Conservation (phyloP, 2,797 vertebrate genomes). For the Danio tinwini region DNA sequence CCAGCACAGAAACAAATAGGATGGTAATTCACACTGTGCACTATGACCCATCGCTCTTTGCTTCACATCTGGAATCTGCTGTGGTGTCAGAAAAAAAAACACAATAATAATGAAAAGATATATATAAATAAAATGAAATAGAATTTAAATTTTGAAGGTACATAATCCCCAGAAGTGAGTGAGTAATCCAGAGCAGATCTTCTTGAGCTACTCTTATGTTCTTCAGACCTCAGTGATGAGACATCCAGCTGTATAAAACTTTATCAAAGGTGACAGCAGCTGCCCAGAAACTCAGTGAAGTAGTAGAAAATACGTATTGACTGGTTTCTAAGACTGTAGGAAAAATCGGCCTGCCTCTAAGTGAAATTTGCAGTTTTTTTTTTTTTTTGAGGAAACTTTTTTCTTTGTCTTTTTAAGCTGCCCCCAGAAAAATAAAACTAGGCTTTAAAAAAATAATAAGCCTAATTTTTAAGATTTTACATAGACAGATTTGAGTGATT, state of each 20-base stretch:
- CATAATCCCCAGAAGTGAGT: neutral
- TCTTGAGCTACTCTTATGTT: constrained; percentile 28
- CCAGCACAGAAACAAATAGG: constrained; percentile 62
- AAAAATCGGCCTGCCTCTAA: constrained; percentile 48
- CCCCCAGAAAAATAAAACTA: too few species aligned
- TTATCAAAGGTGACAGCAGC: neutral
- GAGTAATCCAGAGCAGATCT: constrained; percentile 17
- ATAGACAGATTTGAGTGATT: too few species aligned
- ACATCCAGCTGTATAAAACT: constrained; percentile 31
- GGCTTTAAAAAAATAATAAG: too few species aligned
- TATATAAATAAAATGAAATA: neutral
- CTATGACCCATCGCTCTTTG: constrained; percentile 61
- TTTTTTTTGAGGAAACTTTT: constrained; percentile 56
- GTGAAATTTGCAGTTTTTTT: constrained; percentile 64
- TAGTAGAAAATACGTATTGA: neutral
- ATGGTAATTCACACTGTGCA: constrained; percentile 59
- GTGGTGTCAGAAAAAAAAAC: constrained; percentile 64
- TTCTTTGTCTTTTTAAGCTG: neutral
- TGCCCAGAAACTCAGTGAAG: constrained; percentile 19
- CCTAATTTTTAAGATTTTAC: too few species aligned
- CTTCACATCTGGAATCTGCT: constrained; percentile 73
- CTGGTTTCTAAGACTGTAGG: constrained; percentile 2
- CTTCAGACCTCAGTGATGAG: constrained; percentile 25
- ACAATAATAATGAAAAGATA: constrained; percentile 27
- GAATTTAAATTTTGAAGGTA: constrained; percentile 15